Evolutionary conservation across 2,888 invertebrate genomes (phyloP).

Genomic region (Drosophila leonis): DNA sequence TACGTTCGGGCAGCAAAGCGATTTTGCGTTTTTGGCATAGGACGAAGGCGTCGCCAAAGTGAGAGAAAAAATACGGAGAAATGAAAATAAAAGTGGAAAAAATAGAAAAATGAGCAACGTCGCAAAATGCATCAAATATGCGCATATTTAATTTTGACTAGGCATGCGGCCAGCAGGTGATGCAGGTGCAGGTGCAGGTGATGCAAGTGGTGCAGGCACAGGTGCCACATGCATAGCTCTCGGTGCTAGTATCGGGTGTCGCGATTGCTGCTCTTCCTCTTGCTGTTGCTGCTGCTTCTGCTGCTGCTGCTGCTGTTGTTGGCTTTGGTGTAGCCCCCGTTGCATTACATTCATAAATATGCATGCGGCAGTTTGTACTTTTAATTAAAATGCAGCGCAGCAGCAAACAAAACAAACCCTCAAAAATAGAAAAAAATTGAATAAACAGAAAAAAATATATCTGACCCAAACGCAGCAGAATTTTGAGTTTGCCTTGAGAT

Average conservation of each 20-base stretch:
- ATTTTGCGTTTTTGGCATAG: constrained; percentile 75
- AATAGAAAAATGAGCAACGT: constrained; percentile 66
- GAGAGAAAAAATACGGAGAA: constrained; percentile 23
- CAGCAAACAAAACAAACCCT: constrained; percentile 16
- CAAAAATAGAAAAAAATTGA: neutral
- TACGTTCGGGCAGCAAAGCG: constrained; percentile 79
- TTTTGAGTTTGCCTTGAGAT: constrained; percentile 61
- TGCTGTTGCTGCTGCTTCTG: neutral
- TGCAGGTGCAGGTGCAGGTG: constrained; percentile 21
- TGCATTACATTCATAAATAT: constrained; percentile 77
- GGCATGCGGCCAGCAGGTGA: constrained; percentile 66
- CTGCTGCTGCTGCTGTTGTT: constrained; percentile 4
- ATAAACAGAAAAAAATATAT: constrained; percentile 11
- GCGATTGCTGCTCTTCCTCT: constrained; percentile 12
- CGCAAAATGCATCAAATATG: constrained; percentile 79
- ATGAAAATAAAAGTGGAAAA: constrained; percentile 27
- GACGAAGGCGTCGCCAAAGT: constrained; percentile 45
- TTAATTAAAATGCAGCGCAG: constrained; percentile 77
- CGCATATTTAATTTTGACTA: constrained; percentile 79
- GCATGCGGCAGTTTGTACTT: constrained; percentile 73
- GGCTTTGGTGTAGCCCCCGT: constrained; percentile 36
- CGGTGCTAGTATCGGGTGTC: constrained; percentile 25
- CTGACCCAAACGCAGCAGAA: constrained; percentile 35
- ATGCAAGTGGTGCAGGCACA: constrained; percentile 28
- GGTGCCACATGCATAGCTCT: constrained; percentile 23